phyloP scores from a whole-genome alignment of 1,140 invertebrate species.

The Drosophila tsacasi region DNA sequence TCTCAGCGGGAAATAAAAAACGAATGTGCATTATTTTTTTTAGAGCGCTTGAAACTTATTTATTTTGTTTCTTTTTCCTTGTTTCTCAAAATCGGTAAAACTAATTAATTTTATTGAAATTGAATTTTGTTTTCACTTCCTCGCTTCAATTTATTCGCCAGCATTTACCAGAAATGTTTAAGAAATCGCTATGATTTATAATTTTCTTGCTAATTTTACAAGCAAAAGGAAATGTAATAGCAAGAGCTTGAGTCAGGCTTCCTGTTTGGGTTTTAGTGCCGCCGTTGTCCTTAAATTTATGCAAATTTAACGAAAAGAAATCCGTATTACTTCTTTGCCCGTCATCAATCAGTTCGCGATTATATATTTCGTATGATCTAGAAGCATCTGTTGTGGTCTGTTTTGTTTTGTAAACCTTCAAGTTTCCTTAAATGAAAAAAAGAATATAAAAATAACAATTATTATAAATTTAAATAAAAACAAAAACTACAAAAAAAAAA shows the following conservation, averaged over 20 bases:
- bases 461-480: conserved; percentile 81
- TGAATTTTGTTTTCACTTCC: conserved; percentile 70
- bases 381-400: conserved; percentile 82
- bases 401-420: conserved; percentile 83
- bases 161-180: conserved; percentile 43
- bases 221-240: conserved; percentile 6
- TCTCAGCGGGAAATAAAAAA: conserved; percentile 47
- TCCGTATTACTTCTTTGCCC: conserved; percentile 71
- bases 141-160: conserved; percentile 35
- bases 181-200: conserved; percentile 22
- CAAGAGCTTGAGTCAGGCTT: conserved; percentile 53
- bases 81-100: conserved; percentile 52
- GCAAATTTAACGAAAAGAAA: conserved; percentile 49
- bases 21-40: conserved; percentile 45
- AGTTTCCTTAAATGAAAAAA: conserved; percentile 82
- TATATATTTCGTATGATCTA: conserved; percentile 76
- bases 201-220: conserved; percentile 39
- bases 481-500: conserved; percentile 67
- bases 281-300: conserved; percentile 67
- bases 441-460: conserved; percentile 75
- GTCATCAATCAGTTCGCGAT: conserved; percentile 73
- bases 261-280: conserved; percentile 77
- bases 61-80: conserved; percentile 2
- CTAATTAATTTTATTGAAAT: conserved; percentile 77
- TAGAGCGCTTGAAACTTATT: conserved; percentile 37